Evolutionary conservation across 2,888 invertebrate species (phyloP).

Genomic region (Tineola bisselliella): DNA sequence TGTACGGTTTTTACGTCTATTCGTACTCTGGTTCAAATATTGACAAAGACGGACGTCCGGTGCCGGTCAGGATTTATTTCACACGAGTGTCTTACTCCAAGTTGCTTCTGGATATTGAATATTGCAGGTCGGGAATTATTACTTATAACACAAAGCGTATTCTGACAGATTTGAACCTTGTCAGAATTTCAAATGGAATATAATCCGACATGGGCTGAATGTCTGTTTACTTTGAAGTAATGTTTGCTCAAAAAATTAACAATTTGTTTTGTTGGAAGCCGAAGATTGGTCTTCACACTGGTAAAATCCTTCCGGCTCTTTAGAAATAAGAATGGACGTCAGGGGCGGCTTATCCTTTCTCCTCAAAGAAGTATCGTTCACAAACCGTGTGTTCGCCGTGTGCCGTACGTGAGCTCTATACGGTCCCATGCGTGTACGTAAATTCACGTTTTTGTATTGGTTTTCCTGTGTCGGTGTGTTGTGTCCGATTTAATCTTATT

Average conservation of each 20-base stretch:
- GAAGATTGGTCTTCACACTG: conserved; percentile 14
- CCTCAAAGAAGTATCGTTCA: conserved; percentile 22
- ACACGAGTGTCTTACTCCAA: conserved; percentile 27
- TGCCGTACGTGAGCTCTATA: conserved; percentile 42
- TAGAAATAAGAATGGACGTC: conserved; percentile 26
- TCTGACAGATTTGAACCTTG: not conserved
- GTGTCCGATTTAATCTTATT: conserved; percentile 41
- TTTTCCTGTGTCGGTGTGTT: conserved; percentile 27
- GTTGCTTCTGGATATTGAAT: not conserved
- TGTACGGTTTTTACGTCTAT: not conserved
- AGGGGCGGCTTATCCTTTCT: conserved; percentile 31
- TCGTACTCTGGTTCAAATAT: conserved; percentile 31
- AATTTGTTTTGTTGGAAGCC: conserved; percentile 17
- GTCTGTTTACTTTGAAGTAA: conserved; percentile 8
- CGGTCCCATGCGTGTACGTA: conserved; percentile 30
- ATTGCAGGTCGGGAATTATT: not conserved
- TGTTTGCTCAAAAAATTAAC: conserved; percentile 36
- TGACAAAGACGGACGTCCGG: conserved; percentile 68
- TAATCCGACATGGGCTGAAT: conserved; percentile 4
- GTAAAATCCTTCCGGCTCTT: conserved; percentile 55
- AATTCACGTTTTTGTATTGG: conserved; percentile 41
- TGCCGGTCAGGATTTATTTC: conserved; percentile 68
- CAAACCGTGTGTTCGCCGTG: conserved; percentile 36
- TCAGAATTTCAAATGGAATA: not conserved
- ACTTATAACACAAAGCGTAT: not conserved